A percentile compares a stretch with the other conserved stretches of the same genome.
phyloP scores from a whole-genome alignment of 2,888 invertebrate genomes.

The Xestia sexstrigata region DNA sequence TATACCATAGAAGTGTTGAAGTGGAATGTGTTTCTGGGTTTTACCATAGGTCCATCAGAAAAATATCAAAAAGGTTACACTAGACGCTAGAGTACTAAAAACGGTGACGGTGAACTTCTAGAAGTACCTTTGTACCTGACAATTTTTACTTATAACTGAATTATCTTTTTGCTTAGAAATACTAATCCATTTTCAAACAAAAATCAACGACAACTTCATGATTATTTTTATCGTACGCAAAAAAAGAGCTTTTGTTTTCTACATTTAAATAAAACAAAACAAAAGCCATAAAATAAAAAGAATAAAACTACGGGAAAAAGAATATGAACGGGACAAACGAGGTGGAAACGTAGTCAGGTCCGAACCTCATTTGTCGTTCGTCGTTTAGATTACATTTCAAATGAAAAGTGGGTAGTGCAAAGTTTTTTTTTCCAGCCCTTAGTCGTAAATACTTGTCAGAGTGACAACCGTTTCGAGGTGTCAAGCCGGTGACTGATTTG shows the following conservation, averaged over 20 bases:
- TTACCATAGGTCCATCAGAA: too few species aligned
- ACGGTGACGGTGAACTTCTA: too few species aligned
- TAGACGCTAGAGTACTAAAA: not conserved
- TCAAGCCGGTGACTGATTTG: conserved; percentile 86
- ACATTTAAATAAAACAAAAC: conserved; percentile 20
- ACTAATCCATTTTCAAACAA: too few species aligned
- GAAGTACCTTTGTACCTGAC: not conserved
- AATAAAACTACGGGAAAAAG: conserved; percentile 71
- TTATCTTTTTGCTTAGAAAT: too few species aligned
- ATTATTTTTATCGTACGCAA: not conserved
- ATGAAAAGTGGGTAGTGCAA: conserved; percentile 88
- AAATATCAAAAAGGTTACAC: not conserved
- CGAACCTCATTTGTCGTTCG: conserved; percentile 81
- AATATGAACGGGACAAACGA: conserved; percentile 68
- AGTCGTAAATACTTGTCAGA: conserved; percentile 81
- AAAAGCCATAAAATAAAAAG: conserved; percentile 20
- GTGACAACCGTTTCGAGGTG: conserved; percentile 73
- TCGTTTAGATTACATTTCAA: conserved; percentile 86
- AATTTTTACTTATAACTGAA: too few species aligned
- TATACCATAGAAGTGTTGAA: too few species aligned
- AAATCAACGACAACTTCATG: too few species aligned
- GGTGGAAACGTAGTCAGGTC: conserved; percentile 83
- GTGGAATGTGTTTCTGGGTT: too few species aligned
- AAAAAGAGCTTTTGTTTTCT: not conserved
- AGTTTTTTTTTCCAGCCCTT: conserved; percentile 78